phyloP scores from a whole-genome alignment of 2,113 vertebrate genomes.

The Anolis sagrei region DNA sequence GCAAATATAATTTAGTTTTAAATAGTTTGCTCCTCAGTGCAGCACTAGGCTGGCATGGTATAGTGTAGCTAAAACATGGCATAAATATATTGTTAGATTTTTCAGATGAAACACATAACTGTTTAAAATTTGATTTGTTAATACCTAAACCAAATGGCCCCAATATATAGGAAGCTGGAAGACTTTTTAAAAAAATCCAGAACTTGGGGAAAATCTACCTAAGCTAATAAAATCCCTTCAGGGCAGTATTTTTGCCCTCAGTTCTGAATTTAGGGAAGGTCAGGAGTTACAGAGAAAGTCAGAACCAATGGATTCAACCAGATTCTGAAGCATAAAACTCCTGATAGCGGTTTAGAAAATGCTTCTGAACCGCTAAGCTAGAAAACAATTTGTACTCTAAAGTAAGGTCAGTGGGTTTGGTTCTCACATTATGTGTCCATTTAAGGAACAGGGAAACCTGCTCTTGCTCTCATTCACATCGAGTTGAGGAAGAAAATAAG shows the following conservation, averaged over 20 bases:
- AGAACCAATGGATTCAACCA: not conserved
- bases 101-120: slow-evolving; percentile 38
- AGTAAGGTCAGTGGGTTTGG: not conserved
- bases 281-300: not conserved
- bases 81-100: slow-evolving; percentile 42
- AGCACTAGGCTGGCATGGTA: slow-evolving; percentile 42
- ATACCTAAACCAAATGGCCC: not conserved
- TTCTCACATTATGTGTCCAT: not conserved
- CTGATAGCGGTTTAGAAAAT: not conserved
- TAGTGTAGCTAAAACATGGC: slow-evolving; percentile 36
- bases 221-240: not conserved
- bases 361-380: not conserved
- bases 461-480: not conserved
- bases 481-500: not conserved
- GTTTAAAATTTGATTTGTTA: slow-evolving; percentile 31
- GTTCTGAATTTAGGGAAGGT: not conserved
- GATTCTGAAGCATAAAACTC: not conserved
- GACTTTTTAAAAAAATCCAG: slow-evolving; percentile 5
- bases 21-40: not conserved
- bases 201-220: slow-evolving; percentile 26
- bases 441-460: not conserved
- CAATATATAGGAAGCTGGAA: not conserved
- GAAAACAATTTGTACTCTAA: not conserved
- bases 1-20: slow-evolving; percentile 40
- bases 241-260: not conserved